These are phyloP conservation scores for Dreissena polymorpha DNA, from an alignment of 1,140 invertebrate species.

Conservation along the genomic window DNA sequence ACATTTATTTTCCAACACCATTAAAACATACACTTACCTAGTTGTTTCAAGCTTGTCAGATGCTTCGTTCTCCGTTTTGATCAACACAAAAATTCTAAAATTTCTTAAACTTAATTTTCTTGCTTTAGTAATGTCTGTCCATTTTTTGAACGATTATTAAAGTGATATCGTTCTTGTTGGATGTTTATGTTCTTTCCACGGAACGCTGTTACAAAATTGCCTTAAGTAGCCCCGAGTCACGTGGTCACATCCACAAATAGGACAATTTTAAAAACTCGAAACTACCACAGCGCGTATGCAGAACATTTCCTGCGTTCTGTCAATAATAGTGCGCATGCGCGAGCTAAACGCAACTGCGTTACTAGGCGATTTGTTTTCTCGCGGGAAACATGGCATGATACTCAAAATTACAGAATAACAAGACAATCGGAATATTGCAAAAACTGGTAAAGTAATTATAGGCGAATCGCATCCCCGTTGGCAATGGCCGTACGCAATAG, in stretches of 20 bases:
- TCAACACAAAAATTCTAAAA: too few species aligned
- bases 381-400: conserved; percentile 35
- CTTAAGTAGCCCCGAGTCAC: conserved; percentile 33
- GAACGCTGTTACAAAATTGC: background rate
- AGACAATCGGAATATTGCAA: conserved; percentile 48
- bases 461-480: conserved; percentile 30
- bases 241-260: conserved; percentile 25
- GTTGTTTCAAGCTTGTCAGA: too few species aligned
- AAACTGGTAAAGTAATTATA: conserved; percentile 41
- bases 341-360: conserved; percentile 8
- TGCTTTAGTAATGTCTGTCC: too few species aligned
- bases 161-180: too few species aligned
- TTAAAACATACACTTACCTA: too few species aligned
- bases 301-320: conserved; percentile 32
- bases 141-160: too few species aligned
- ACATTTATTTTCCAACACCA: too few species aligned
- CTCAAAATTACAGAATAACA: conserved; percentile 43
- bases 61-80: too few species aligned
- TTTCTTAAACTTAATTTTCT: too few species aligned
- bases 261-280: conserved; percentile 28
- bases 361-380: conserved; percentile 36
- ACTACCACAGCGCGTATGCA: conserved; percentile 1
- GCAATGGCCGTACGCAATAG: background rate
- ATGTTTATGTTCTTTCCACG: too few species aligned
- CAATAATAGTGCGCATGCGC: conserved; percentile 36